These are phyloP conservation scores for Telmatherina bonti DNA, from an alignment of 2,797 vertebrate genomes.

Conservation along the genomic window DNA sequence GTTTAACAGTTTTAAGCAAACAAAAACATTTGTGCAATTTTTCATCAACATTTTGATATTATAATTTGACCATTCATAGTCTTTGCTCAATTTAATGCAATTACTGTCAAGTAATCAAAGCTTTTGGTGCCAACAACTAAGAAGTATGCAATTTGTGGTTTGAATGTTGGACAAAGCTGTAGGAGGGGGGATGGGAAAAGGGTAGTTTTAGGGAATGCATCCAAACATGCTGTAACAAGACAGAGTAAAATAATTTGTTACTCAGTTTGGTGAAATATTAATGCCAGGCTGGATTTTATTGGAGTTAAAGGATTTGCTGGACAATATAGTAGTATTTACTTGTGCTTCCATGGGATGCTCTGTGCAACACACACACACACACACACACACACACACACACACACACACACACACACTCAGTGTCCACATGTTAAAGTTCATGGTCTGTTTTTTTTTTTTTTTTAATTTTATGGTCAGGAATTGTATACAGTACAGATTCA, in stretches of 20 bases:
- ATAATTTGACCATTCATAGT: conserved; percentile 7
- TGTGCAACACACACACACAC: neutral
- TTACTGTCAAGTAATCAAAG: conserved; percentile 29
- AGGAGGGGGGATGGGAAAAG: conserved; percentile 23
- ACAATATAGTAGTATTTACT: neutral
- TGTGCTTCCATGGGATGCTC: neutral
- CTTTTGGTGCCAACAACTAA: conserved; percentile 13
- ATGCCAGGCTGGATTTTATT: conserved; percentile 4
- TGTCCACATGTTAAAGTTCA: neutral
- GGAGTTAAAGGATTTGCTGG: neutral
- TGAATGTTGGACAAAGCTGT: conserved; percentile 26
- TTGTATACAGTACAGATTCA: neutral
- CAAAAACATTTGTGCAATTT: neutral
- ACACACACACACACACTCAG: neutral
- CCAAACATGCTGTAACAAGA: neutral
- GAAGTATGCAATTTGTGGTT: conserved; percentile 20
- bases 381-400: too few species aligned
- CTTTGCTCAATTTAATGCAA: conserved; percentile 16
- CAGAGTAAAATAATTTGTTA: conserved; percentile 16
- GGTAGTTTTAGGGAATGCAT: conserved; percentile 28
- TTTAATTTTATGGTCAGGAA: neutral
- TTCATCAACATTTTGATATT: conserved; percentile 15
- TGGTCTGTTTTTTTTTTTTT: neutral
- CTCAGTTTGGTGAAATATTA: conserved; percentile 8
- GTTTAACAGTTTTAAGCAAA: neutral